Conservation (phyloP, 2,113 vertebrate species). For the Callospermophilus lateralis region DNA sequence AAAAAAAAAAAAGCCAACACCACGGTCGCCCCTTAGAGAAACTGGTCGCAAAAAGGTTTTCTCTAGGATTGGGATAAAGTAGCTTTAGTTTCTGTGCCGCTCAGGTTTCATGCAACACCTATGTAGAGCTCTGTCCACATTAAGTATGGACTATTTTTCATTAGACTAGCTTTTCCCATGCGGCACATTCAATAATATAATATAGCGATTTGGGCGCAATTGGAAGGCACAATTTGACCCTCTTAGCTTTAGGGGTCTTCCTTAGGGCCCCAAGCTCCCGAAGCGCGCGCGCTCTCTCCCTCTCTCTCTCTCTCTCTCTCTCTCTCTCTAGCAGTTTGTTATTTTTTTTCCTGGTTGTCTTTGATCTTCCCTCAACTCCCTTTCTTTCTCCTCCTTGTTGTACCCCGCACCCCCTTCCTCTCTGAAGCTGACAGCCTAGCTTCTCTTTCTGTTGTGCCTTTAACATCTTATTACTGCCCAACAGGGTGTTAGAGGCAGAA, state of each 20-base stretch:
- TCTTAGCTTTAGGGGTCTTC: constrained; percentile 46
- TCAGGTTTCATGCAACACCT: constrained; percentile 76
- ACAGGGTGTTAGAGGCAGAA: constrained; percentile 79
- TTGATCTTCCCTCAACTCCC: constrained; percentile 78
- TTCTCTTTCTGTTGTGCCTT: constrained; percentile 79
- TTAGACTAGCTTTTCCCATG: constrained; percentile 67
- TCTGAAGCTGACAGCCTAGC: constrained; percentile 75
- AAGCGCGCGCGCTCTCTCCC: background rate
- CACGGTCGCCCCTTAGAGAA: constrained; percentile 86
- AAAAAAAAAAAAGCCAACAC: constrained; percentile 41
- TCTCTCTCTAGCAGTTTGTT: constrained; percentile 6
- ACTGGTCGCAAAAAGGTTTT: constrained; percentile 86
- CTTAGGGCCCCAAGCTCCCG: constrained; percentile 32
- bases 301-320: background rate
- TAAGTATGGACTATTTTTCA: constrained; percentile 25
- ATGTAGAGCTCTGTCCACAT: constrained; percentile 40
- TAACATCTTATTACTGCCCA: constrained; percentile 84
- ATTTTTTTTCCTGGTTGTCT: constrained; percentile 75
- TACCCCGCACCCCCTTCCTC: constrained; percentile 71
- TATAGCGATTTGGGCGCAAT: constrained; percentile 75
- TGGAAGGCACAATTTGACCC: constrained; percentile 44
- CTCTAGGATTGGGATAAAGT: constrained; percentile 77
- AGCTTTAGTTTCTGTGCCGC: constrained; percentile 21
- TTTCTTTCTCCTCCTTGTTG: constrained; percentile 65
- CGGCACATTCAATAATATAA: constrained; percentile 69